Evolutionary conservation across 2,797 vertebrate genomes (phyloP).

Genomic region (Clarias fuscus): DNA sequence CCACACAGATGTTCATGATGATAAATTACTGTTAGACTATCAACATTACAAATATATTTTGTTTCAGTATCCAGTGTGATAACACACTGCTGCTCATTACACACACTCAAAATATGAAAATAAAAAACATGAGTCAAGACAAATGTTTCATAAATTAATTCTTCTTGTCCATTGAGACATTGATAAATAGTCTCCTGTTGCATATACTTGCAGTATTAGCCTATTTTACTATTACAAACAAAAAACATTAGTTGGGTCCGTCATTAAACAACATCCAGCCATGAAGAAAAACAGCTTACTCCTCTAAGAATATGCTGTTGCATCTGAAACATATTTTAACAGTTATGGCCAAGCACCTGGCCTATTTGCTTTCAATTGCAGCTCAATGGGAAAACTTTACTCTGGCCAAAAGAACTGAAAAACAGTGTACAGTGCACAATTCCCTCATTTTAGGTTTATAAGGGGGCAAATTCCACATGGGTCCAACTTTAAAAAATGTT

Average conservation of each 20-base stretch:
- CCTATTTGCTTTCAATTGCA: neutral
- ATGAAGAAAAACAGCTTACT: neutral
- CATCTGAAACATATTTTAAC: neutral
- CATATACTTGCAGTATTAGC: neutral
- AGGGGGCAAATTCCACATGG: slow-evolving; percentile 36
- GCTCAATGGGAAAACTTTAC: neutral
- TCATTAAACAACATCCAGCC: neutral
- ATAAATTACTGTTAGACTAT: neutral
- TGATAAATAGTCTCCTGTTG: neutral
- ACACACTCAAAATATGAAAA: neutral
- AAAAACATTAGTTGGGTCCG: neutral
- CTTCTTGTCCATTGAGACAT: neutral
- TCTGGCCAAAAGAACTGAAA: slow-evolving; percentile 7
- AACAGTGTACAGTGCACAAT: neutral
- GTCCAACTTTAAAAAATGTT: slow-evolving; percentile 4
- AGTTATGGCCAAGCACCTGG: neutral
- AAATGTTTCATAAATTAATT: neutral
- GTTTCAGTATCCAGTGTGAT: neutral
- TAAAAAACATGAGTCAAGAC: neutral
- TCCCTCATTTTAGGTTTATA: slow-evolving; percentile 24
- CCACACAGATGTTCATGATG: neutral
- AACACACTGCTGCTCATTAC: neutral
- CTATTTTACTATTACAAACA: neutral
- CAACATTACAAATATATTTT: neutral
- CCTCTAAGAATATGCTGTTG: neutral